Conservation (phyloP, 2,888 invertebrate genomes). For the Microplitis deprimator region DNA sequence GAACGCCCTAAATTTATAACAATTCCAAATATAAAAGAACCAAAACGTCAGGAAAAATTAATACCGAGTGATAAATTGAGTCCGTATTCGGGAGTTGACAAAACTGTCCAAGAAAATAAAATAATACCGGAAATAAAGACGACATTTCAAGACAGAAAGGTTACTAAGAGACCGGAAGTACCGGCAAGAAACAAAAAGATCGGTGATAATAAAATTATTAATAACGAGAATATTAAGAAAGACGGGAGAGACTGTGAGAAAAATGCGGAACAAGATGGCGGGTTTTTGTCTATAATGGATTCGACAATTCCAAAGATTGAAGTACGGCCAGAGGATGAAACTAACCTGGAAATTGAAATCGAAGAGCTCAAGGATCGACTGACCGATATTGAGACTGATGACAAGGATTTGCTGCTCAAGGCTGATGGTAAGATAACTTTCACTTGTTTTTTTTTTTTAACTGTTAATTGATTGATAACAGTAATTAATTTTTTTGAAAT, state of each 20-base stretch:
- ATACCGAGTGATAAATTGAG: not conserved
- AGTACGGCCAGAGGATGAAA: constrained; percentile 52
- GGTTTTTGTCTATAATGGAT: not conserved
- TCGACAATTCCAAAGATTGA: constrained; percentile 31
- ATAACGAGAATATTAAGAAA: not conserved
- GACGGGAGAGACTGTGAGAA: not conserved
- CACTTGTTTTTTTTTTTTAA: not conserved
- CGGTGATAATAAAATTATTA: constrained; percentile 5
- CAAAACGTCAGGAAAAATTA: constrained; percentile 46
- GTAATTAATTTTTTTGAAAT: constrained; percentile 23
- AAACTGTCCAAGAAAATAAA: constrained; percentile 55
- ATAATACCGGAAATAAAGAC: constrained; percentile 53
- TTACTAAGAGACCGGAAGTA: constrained; percentile 49
- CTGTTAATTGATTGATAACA: not conserved
- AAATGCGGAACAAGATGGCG: not conserved
- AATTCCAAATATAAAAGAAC: constrained; percentile 67
- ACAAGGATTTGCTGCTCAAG: constrained; percentile 51
- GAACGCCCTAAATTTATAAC: constrained; percentile 65
- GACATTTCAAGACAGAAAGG: constrained; percentile 27
- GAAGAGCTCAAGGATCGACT: constrained; percentile 56
- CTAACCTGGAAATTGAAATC: constrained; percentile 58
- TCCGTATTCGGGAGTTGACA: not conserved
- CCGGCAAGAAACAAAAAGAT: constrained; percentile 46
- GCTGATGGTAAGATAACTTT: constrained; percentile 10
- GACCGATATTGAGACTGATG: constrained; percentile 59